A percentile compares a stretch with the other conserved stretches of the same genome.
Conservation (phyloP, 2,113 vertebrate species). For the Epinephelus cyanopodus region DNA sequence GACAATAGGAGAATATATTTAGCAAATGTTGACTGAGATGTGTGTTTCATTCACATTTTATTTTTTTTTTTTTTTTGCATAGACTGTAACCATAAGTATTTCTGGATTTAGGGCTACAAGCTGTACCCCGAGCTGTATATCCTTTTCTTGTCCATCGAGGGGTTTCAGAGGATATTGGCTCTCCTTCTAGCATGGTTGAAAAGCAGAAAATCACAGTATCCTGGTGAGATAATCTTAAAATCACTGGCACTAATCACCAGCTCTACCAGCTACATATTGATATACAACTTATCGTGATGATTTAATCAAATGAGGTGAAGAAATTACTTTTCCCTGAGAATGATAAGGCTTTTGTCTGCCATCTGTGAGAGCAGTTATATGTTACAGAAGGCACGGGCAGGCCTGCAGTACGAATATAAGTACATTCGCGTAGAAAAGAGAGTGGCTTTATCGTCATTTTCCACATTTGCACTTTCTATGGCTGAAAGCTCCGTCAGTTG, state of each 20-base stretch:
- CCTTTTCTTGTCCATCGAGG: background rate
- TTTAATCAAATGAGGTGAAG: slow-evolving; percentile 19
- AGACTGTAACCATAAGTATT: background rate
- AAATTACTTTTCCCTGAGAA: background rate
- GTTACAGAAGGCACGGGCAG: background rate
- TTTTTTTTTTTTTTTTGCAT: too few relatives aligned
- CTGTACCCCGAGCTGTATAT: background rate
- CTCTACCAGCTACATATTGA: background rate
- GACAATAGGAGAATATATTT: background rate
- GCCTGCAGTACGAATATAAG: background rate
- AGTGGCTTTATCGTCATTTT: slow-evolving; percentile 49
- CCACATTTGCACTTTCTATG: slow-evolving; percentile 61
- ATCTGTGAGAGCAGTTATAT: background rate
- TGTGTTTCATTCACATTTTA: background rate
- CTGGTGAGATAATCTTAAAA: background rate
- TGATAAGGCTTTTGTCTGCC: background rate
- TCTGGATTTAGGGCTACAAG: background rate
- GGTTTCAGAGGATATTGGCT: background rate
- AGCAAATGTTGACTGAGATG: background rate
- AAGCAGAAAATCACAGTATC: background rate
- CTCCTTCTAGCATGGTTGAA: background rate
- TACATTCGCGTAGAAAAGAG: background rate
- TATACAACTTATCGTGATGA: background rate
- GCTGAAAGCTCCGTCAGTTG: slow-evolving; percentile 59
- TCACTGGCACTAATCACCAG: background rate